phyloP scores from a whole-genome alignment of 35 echinoderm and acorn worm genomes.

The Acanthaster planci region DNA sequence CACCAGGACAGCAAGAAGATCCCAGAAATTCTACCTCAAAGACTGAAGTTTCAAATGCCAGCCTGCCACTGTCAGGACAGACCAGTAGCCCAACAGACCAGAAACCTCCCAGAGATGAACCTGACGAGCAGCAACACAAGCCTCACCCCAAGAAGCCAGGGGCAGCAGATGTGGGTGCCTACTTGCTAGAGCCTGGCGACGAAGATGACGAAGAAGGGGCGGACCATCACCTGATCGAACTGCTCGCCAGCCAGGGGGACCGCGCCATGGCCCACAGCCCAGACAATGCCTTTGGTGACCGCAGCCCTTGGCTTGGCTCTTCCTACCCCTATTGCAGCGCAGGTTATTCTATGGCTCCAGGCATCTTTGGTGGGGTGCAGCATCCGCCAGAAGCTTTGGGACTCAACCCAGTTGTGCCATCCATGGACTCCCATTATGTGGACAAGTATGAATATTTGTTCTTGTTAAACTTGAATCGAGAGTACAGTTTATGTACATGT shows the following conservation, averaged over 20 bases:
- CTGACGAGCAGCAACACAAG: neutral
- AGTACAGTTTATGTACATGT: no score
- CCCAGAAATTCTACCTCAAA: no score
- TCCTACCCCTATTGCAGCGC: neutral
- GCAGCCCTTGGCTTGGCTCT: neutral
- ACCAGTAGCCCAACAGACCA: no score
- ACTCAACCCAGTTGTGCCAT: neutral
- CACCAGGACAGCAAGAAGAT: no score
- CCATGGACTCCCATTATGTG: neutral
- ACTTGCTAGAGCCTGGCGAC: neutral
- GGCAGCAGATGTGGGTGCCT: neutral
- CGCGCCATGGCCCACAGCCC: slow-evolving; percentile 34
- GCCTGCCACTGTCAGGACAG: no score
- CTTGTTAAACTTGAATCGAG: no score
- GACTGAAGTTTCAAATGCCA: no score
- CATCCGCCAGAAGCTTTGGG: neutral
- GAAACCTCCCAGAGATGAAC: no score
- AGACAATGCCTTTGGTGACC: neutral
- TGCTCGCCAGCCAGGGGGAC: neutral
- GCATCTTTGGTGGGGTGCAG: neutral
- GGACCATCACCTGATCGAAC: slow-evolving; percentile 8
- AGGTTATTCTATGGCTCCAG: neutral
- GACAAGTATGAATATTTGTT: no score
- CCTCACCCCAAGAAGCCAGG: neutral
- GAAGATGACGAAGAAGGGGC: slow-evolving; percentile 18